Evolutionary conservation across 64 coral and sea anemone species (phyloP).

Genomic region (Montipora capricornis): DNA sequence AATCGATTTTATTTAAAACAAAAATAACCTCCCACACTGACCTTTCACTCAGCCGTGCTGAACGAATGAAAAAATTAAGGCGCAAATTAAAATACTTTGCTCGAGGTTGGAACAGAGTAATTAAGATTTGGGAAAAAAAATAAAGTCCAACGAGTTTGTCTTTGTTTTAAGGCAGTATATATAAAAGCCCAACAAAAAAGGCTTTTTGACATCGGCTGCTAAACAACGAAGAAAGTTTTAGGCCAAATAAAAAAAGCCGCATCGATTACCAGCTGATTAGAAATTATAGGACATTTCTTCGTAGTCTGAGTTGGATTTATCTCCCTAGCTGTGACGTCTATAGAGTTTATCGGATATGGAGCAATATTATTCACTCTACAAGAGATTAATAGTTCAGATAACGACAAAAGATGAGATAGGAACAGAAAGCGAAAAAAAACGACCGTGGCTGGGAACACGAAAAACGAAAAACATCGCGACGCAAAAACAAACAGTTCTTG

Average conservation of each 20-base stretch:
- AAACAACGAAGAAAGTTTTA: neutral
- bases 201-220: neutral
- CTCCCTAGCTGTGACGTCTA: neutral
- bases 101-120: neutral
- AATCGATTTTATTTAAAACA: neutral
- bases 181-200: neutral
- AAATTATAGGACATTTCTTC: neutral
- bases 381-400: slow-evolving; percentile 10
- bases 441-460: neutral
- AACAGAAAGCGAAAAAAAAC: neutral
- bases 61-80: neutral
- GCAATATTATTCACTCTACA: neutral
- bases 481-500: neutral
- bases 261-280: no score
- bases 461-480: neutral
- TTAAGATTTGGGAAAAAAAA: neutral
- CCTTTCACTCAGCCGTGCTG: neutral
- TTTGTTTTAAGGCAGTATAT: neutral
- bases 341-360: neutral
- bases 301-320: neutral
- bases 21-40: neutral
- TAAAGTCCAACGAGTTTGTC: neutral
- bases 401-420: neutral
- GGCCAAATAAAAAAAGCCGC: no score
- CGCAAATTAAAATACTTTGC: neutral